Base-by-base conservation (phyloP, 2,888 invertebrate genomes). In the Lithosia quadra region DNA sequence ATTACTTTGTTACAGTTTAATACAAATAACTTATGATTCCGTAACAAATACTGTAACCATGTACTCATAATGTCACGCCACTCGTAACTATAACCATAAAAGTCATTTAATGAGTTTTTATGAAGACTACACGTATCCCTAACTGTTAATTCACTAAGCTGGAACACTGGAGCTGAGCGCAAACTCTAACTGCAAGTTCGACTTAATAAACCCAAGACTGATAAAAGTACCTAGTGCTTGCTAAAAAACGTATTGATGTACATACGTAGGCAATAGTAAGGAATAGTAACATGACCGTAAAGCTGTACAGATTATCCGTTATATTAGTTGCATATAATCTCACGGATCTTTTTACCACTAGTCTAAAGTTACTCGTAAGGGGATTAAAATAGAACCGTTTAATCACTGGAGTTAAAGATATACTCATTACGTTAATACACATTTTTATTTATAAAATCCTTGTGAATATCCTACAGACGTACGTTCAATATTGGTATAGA, bases 301-400 rank as follows among this genome's bases (percentile, higher is more conserved):
- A 55, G 43, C 15, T n/a, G 59, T 63, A 13, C 28, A 24, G 43
- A 49, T 63, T n/a, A 69, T 69, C 60, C 62, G 9, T 60, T 65
- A n/a, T 49, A n/a, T n/a, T 49, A 49, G 49, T n/a, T 49, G 18
- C 18, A 43, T 63, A 69, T 36, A 53, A 63, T 66, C 63, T 62
- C 24, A 39, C 33, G 39, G 55, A 63, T 63, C 63, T 59, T 21
- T 65, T 69, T 66, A 69, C 63, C 24, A 63, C n/a, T 53, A 39
- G 57, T 65, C 15, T 70, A 63, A 66, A 63, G 24, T 70, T 66
- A 63, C 56, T 56, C 63, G 9, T 22, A 22, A 33, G 33, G 58
- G 56, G 22, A 55, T 15, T 56, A 24, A 56, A 53, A 55, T 34
- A 58, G 34, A 9, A 34, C 58, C 33, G 24, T 56, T 56, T 56